Conservation (phyloP, 1,140 invertebrate genomes). For the Paralvinella palmiformis region DNA sequence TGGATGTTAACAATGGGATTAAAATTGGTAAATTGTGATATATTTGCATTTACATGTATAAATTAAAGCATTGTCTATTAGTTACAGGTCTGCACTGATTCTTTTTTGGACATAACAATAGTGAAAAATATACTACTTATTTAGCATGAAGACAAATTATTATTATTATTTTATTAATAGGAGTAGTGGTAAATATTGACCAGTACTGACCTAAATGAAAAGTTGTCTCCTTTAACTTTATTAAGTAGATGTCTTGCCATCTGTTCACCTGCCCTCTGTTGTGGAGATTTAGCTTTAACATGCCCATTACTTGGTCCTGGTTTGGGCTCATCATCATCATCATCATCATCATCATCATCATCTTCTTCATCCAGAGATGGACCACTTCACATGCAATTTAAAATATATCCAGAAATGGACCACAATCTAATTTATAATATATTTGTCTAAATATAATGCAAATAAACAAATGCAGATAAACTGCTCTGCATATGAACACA, state of each 20-base stretch:
- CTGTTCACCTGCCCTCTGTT: conserved; percentile 44
- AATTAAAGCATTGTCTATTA: no score
- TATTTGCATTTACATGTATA: no score
- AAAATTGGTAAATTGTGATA: no score
- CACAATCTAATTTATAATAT: no score
- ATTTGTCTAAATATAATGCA: background rate
- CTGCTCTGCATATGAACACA: no score
- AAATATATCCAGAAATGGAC: background rate
- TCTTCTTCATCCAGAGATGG: conserved; percentile 38
- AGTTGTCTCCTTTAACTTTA: conserved; percentile 38
- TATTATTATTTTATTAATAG: no score
- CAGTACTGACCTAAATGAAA: conserved; percentile 35
- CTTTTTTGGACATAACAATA: no score
- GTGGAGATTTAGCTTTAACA: conserved; percentile 42
- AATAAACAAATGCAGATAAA: no score
- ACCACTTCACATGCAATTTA: conserved; percentile 27
- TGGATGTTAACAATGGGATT: no score
- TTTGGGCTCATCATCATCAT: conserved; percentile 32
- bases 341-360: conserved; percentile 32
- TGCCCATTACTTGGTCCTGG: conserved; percentile 20
- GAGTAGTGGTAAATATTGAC: background rate
- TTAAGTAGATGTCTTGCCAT: conserved; percentile 41
- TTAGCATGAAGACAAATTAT: no score
- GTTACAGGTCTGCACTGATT: no score
- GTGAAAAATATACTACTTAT: no score